phyloP scores from a whole-genome alignment of 2,797 vertebrate species.

The Leucoraja ocellata region DNA sequence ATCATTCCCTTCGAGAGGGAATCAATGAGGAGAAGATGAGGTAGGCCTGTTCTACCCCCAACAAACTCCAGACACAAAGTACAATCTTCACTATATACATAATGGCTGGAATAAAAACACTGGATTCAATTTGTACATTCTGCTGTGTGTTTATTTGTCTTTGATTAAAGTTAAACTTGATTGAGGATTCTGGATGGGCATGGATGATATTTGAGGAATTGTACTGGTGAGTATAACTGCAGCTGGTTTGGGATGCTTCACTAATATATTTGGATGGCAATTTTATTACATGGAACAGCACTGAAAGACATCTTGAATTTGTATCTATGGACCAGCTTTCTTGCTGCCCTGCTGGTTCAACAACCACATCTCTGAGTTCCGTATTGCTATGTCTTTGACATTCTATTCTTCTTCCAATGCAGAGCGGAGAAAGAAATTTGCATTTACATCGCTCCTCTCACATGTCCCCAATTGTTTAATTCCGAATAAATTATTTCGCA shows the following conservation, averaged over 20 bases:
- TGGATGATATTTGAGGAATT: neutral
- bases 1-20: neutral
- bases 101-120: constrained; percentile 18
- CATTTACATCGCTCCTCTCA: neutral
- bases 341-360: neutral
- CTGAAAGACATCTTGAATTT: no score
- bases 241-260: neutral
- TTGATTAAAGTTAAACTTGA: neutral
- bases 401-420: neutral
- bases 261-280: neutral
- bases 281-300: neutral
- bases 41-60: neutral
- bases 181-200: neutral
- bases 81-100: neutral
- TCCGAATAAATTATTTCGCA: neutral
- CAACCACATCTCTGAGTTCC: neutral
- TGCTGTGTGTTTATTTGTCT: constrained; percentile 22
- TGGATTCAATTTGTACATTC: neutral
- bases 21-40: neutral
- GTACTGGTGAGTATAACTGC: neutral
- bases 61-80: neutral
- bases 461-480: neutral
- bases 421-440: neutral
- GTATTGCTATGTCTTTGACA: neutral
- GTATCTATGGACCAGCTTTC: neutral